Base-by-base conservation (phyloP, 2,888 invertebrate species). In the Polyommatus icarus region DNA sequence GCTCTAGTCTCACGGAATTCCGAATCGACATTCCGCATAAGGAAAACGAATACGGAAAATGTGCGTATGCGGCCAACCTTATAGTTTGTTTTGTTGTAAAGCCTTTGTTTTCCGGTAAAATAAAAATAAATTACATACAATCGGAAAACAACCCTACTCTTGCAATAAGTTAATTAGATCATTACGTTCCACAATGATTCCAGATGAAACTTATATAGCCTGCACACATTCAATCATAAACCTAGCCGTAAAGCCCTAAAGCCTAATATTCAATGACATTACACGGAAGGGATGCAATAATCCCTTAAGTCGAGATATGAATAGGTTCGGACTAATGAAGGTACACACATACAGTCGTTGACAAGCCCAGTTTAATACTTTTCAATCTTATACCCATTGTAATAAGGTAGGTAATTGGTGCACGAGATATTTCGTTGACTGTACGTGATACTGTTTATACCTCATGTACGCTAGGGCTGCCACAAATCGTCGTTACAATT, bases 301-400 rank as follows among this genome's bases (percentile, higher is more conserved):
- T 76, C 80, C 81, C 80, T 81, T 83, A 82, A 84, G 87, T 85
- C 84, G 83, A 84, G 88, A 87, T 86, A 84, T 81, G 84, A 84
- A 83, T 84, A 82, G 84, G 84, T 85, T 84, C 80, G 82, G 82
- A 84, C 83, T 87, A 87, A 88, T 87, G 86, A 85, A 85, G 84
- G 82, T 82, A 36, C 72, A 12, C n/a, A 29, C 40, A 24, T 10
- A 67, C 67, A 29, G 15, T 4, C 15, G 0, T 5, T 18, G 54
- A 54, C 54, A 18, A 1, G 3, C 18, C 18, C 18, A 18, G 5
- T 18, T 12, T 15, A 24, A 4, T 15, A 18, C 6, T 20, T 61
- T 67, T 67, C 6, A 3, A 15, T 7, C 67, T 67, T 67, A 29
- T 18, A 6, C 3, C 29, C 15, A 12, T 67, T 6, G 67, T 29